A percentile compares a stretch with the other conserved stretches of the same genome.
Evolutionary conservation across 1,140 invertebrate species (phyloP).

Genomic region (Ceratina japonica): DNA sequence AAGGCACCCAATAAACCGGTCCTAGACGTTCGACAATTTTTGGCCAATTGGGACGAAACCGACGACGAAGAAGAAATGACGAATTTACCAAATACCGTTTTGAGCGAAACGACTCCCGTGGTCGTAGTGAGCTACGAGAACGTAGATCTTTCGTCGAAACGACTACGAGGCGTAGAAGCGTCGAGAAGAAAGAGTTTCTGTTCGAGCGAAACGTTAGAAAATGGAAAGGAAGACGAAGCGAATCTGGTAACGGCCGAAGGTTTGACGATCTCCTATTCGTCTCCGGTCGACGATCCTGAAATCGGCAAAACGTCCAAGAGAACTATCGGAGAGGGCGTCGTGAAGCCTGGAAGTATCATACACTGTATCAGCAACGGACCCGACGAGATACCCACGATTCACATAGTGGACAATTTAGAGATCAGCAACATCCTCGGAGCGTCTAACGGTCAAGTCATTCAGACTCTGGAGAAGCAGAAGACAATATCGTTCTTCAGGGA

Average conservation of each 20-base stretch:
- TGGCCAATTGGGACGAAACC: constrained; percentile 78
- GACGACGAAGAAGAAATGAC: constrained; percentile 73
- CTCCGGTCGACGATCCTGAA: constrained; percentile 22
- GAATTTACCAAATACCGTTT: constrained; percentile 54
- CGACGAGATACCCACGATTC: constrained; percentile 75
- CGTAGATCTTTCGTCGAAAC: constrained; percentile 62
- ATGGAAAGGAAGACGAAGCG: constrained; percentile 18
- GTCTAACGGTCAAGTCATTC: constrained; percentile 50
- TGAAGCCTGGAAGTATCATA: constrained; percentile 66
- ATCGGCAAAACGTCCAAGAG: constrained; percentile 32
- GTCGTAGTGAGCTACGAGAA: constrained; percentile 69
- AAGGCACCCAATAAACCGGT: constrained; percentile 73
- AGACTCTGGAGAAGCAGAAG: constrained; percentile 37
- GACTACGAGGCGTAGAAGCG: constrained; percentile 13
- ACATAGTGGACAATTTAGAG: constrained; percentile 76
- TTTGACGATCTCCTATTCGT: constrained; percentile 37
- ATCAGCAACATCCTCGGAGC: constrained; percentile 57
- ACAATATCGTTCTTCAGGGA: constrained; percentile 49
- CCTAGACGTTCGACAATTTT: constrained; percentile 77
- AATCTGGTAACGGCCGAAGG: constrained; percentile 24
- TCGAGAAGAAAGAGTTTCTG: constrained; percentile 20
- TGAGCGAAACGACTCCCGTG: constrained; percentile 63
- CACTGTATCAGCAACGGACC: constrained; percentile 67
- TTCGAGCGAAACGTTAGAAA: constrained; percentile 24
- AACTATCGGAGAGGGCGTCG: constrained; percentile 39